These are phyloP conservation scores for Nannobrachium achirus DNA, from an alignment of 2,113 vertebrate species.

Conservation along the genomic window DNA sequence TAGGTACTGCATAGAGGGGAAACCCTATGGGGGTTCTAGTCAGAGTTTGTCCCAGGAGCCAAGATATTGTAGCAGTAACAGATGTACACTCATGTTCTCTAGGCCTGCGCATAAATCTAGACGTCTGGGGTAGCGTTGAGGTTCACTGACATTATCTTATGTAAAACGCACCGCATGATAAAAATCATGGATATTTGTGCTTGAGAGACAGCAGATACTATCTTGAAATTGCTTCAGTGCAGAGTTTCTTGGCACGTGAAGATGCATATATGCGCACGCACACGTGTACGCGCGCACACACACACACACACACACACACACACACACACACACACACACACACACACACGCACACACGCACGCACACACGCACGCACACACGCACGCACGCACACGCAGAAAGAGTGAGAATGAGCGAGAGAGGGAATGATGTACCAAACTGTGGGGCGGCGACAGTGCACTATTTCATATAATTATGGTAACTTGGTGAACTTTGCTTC, in stretches of 20 bases:
- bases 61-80: conserved; percentile 58
- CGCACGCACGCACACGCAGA: not conserved
- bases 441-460: conserved; percentile 35
- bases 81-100: no score
- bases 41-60: conserved; percentile 50
- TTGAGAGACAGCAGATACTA: conserved; percentile 62
- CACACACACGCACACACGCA: not conserved
- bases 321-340: not conserved
- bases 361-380: conserved; percentile 11
- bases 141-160: conserved; percentile 65
- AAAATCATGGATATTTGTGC: conserved; percentile 34
- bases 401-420: not conserved
- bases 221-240: conserved; percentile 49
- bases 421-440: conserved; percentile 48
- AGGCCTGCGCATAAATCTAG: conserved; percentile 41
- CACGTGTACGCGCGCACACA: not conserved
- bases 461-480: conserved; percentile 61
- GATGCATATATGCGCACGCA: not conserved
- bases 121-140: conserved; percentile 39
- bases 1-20: conserved; percentile 37
- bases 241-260: not conserved
- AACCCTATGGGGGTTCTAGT: conserved; percentile 50
- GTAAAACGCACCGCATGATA: conserved; percentile 67
- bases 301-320: conserved; percentile 8
- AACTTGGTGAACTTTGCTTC: conserved; percentile 63